Evolutionary conservation across 2,113 vertebrate species (phyloP).

Genomic region (Pseudopipra pipra): DNA sequence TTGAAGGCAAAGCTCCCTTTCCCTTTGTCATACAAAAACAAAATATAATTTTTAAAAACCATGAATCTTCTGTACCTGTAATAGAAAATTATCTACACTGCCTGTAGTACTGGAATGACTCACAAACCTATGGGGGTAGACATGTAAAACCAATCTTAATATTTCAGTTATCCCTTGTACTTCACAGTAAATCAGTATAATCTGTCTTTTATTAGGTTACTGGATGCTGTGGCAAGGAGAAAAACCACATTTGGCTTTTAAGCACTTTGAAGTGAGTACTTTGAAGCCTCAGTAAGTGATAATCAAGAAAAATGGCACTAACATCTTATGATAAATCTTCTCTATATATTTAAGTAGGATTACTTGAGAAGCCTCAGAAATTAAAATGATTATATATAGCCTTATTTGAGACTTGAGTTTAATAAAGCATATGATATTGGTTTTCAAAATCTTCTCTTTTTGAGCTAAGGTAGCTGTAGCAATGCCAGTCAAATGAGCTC

Average conservation of each 20-base stretch:
- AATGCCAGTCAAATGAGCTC: conserved; percentile 14
- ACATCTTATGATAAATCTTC: conserved; percentile 33
- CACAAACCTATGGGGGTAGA: neutral
- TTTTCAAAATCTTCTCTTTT: conserved; percentile 18
- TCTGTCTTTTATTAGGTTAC: conserved; percentile 55
- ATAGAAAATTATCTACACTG: neutral
- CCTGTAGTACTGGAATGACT: neutral
- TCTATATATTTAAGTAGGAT: conserved; percentile 53
- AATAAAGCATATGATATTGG: conserved; percentile 46
- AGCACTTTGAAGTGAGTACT: conserved; percentile 34
- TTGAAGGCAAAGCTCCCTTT: neutral
- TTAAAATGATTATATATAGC: conserved; percentile 56
- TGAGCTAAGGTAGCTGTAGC: neutral
- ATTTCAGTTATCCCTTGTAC: conserved; percentile 5
- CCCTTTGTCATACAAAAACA: neutral
- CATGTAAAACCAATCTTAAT: neutral
- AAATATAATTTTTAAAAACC: neutral
- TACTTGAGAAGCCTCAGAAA: conserved; percentile 50
- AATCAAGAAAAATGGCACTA: conserved; percentile 58
- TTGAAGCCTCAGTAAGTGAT: conserved; percentile 43
- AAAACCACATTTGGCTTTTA: neutral
- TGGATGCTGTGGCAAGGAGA: conserved; percentile 21
- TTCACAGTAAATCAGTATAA: conserved; percentile 32
- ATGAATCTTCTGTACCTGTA: neutral
- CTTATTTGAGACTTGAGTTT: conserved; percentile 40